Base-by-base conservation (phyloP, 1,140 invertebrate species). In the Caligus rogercresseyi region DNA sequence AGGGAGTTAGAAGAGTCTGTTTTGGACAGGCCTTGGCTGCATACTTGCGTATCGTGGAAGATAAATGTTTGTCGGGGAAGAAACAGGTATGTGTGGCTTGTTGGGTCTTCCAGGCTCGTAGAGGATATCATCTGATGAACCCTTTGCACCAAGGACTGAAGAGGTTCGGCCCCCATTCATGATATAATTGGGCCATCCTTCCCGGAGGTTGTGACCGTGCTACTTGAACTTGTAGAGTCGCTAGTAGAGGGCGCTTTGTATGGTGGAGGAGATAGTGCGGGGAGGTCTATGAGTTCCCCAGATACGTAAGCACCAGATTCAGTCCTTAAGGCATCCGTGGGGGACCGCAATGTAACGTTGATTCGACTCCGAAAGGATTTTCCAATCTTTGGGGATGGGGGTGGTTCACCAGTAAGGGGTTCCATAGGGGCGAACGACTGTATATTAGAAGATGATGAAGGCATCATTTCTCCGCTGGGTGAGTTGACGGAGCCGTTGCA, bases 401-500 rank as follows among this genome's bases (percentile, higher is more conserved):
- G 52, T 25, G 52, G 16, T 18, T n/a, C 18, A 1, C 16, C 16
- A 24, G 20, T 20, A 18, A 20, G 21, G 53, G 11, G 16, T n/a
- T 56, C 20, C 2, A 56, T 51, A 7, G 61, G 23, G 14, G n/a
- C n/a, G 54, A 56, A 56, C 15, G 24, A 14, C 20, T 56, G 19
- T n/a, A 56, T 19, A 21, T 26, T 19, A 11, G 60, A 43, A 54
- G 60, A 20, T 2, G 53, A 51, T 1, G 52, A 51, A n/a, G 52
- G 52, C 1, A 54, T 52, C 52, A 63, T 26, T 23, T 55, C 61
- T 14, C 18, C 52, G 15, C 16, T 16, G 14, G 61, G 61, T 11
- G 61, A 63, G 43, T 63, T 63, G 14, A 63, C 15, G 1, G 51
- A 57, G n/a, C 61, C 61, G 43, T 63, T 63, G 24, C 61, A 63